Base-by-base conservation (phyloP, 2,797 vertebrate species). In the Halcyon smyrnensis region DNA sequence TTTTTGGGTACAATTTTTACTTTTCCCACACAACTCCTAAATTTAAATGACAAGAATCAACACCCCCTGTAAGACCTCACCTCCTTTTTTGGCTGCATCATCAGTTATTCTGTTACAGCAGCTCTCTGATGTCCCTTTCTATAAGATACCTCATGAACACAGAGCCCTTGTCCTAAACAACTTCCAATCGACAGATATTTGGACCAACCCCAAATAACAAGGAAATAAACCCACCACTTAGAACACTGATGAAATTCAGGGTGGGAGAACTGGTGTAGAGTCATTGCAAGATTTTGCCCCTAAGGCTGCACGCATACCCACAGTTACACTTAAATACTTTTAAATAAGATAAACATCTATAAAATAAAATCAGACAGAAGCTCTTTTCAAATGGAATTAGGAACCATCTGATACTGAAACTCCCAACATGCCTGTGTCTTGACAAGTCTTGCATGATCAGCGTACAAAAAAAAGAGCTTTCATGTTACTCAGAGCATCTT, bases 401-500 rank as follows among this genome's bases (percentile, higher is more conserved):
- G 43, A 93, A 60, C 6, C 51, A 59, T 79, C 36, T 84, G 62
- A 36, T 59, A 60, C 17, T 74, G 27, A 63, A 77, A 71, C 3
- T 2, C 62, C 64, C 64, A 51, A 6, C 36, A 67, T 56, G 36
- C 17, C 48, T 93, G 67, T 65, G 90, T 93, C 95, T 95, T 93
- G 60, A 73, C 63, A 59, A 83, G 77, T 60, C 53, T 60, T 87
- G 89, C 79, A 41, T 64, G 43, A 77, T 4, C 91, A 68, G 46
- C 63, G 62, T 41, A 64, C n/a, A 84, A 74, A 90, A 95, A 85
- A 85, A 74, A 78, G 30, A 73, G n/a, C 17, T 78, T 92, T 92
- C 39, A 37, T 77, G 19, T 84, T 91, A 85, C 60, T 73, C 90
- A 93, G 79, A 90, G 89, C 83, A 90, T 94, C 96, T 96, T 84